Base-by-base conservation (phyloP, 2,113 vertebrate species). In the Halichoerus grypus region DNA sequence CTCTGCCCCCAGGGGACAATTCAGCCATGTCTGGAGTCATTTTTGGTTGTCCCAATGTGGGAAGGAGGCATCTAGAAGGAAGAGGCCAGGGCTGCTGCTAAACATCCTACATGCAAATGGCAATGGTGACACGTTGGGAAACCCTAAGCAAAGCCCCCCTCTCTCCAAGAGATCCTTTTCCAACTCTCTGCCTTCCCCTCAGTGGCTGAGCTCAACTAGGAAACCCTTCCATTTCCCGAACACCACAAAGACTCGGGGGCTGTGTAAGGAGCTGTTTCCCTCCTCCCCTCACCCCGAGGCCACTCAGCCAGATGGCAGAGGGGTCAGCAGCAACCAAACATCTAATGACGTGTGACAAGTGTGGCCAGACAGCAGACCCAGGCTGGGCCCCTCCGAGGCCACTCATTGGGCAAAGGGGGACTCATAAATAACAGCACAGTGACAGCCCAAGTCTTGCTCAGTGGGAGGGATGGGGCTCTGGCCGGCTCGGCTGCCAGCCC, bases 401-500 rank as follows among this genome's bases (percentile, higher is more conserved):
- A 97, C 97, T 97, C 97, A 98, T 97, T 97, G 97, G 98, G 95
- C 95, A 96, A 77, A 86, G 91, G 65, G 98, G 88, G 97, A 97
- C 95, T 97, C 98, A 98, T 98, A 98, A 98, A 98, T 98, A 98
- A 97, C 95, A 96, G 81, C 96, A 90, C 55, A 65, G 95, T 98
- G 14, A 96, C 96, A 96, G 85, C 82, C 91, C 1, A 4, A 69
- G 76, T 59, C 93, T 59, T 97, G 97, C 95, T 91, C 87, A 91
- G 96, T 71, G 93, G 74, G 51, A 8, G 95, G 82, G 51, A 90
- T 24, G 36, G 91, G 76, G 94, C 90, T 83, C 85, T 0, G 2
- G 77, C 55, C 1, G 16, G 83, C 85, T 97, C 65, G 16, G 87
- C 86, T 97, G 81, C 39, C 14, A n/a, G 79, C 92, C 95, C 96